Conservation (phyloP, 2,113 vertebrate species). For the Zootoca vivipara region DNA sequence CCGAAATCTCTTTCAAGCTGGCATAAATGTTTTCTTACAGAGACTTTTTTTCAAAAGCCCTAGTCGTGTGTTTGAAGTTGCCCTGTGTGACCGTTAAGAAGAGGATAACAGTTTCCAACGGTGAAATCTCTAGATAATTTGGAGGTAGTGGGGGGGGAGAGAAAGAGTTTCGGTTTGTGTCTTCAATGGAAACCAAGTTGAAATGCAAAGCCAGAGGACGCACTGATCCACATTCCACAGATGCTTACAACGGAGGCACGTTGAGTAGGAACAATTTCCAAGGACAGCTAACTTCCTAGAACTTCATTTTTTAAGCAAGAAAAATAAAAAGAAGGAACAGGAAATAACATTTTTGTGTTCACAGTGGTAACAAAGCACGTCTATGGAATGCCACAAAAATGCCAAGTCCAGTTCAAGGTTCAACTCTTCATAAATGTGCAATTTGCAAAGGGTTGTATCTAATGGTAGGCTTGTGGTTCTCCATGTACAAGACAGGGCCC, state of each 20-base stretch:
- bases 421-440: background rate
- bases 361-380: background rate
- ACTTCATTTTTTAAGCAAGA: background rate
- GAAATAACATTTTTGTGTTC: too few relatives aligned
- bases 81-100: slow-evolving; percentile 26
- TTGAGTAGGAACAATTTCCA: slow-evolving; percentile 26
- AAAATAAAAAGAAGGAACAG: background rate
- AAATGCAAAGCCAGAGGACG: slow-evolving; percentile 32
- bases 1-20: slow-evolving; percentile 25
- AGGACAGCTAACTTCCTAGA: slow-evolving; percentile 18
- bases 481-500: background rate
- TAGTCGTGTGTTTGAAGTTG: slow-evolving; percentile 10
- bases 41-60: slow-evolving; percentile 29
- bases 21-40: background rate
- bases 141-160: background rate
- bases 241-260: background rate
- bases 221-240: background rate
- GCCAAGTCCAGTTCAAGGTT: background rate
- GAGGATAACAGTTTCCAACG: slow-evolving; percentile 8
- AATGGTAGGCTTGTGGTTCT: background rate
- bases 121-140: background rate
- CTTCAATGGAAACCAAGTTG: slow-evolving; percentile 27
- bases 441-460: background rate
- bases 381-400: background rate
- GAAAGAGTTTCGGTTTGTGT: slow-evolving; percentile 2